Evolutionary conservation across 2,113 vertebrate genomes (phyloP).

Genomic region (Pterocles gutturalis): DNA sequence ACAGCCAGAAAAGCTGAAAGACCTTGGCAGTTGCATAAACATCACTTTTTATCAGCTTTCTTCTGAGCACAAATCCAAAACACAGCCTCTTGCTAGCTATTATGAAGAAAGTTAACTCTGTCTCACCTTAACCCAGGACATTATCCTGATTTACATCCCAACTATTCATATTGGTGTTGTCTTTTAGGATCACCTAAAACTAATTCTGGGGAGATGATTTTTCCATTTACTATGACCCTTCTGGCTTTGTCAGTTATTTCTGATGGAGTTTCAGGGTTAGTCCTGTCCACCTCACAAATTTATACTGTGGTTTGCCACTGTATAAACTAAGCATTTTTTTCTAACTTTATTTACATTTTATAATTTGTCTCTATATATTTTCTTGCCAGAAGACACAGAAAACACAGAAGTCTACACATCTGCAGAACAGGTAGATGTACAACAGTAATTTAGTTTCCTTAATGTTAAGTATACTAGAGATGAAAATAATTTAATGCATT

Average conservation of each 20-base stretch:
- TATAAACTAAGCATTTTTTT: background rate
- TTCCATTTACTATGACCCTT: background rate
- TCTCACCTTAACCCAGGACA: too few relatives aligned
- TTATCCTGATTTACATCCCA: background rate
- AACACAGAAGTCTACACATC: background rate
- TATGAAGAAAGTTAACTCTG: too few relatives aligned
- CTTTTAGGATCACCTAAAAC: background rate
- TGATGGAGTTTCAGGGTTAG: background rate
- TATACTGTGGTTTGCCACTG: background rate
- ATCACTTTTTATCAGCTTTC: too few relatives aligned
- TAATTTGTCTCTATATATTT: background rate
- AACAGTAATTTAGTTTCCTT: background rate
- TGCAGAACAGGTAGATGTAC: background rate
- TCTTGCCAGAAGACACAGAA: background rate
- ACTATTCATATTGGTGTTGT: background rate
- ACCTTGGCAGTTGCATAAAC: too few relatives aligned
- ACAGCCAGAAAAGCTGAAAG: too few relatives aligned
- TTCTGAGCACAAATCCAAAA: too few relatives aligned
- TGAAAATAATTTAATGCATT: background rate
- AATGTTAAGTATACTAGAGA: background rate
- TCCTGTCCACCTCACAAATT: background rate
- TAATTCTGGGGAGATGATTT: background rate
- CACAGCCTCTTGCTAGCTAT: too few relatives aligned
- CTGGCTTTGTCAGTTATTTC: background rate
- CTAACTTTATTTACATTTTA: background rate